Evolutionary conservation across 2,113 vertebrate genomes (phyloP).

Genomic region (Falcunculus frontatus): DNA sequence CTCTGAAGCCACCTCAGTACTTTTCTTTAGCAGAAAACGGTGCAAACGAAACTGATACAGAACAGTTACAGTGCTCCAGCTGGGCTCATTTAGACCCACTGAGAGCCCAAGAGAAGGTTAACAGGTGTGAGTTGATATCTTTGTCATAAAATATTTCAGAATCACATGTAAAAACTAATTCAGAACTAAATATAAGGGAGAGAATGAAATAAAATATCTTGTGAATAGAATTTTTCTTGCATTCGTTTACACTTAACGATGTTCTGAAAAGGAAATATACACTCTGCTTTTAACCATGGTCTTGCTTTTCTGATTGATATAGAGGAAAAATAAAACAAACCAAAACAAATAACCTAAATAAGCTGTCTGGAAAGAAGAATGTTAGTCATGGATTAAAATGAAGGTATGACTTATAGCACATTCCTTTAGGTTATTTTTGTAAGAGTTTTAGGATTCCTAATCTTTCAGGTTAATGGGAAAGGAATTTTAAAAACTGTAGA

Average conservation of each 20-base stretch:
- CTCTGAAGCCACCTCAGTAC: neutral
- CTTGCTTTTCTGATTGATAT: neutral
- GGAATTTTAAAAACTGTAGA: neutral
- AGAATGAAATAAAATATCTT: neutral
- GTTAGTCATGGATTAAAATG: neutral
- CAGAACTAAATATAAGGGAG: neutral
- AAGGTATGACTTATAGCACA: neutral
- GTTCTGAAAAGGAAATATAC: neutral
- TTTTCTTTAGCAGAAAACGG: neutral
- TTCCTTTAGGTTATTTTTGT: neutral
- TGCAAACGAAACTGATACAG: neutral
- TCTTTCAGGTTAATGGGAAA: neutral
- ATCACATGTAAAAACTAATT: neutral
- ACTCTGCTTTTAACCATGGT: neutral
- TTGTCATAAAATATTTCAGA: neutral
- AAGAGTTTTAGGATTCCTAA: neutral
- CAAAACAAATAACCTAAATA: fast-evolving
- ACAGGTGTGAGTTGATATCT: neutral
- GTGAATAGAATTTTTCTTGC: neutral
- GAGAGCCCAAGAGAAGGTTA: neutral
- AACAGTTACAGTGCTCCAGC: neutral
- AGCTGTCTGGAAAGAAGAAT: neutral
- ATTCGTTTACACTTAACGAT: neutral
- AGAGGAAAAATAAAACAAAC: neutral
- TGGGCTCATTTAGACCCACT: neutral